phyloP scores from a whole-genome alignment of 2,113 vertebrate species.

The Regulus satrapa region DNA sequence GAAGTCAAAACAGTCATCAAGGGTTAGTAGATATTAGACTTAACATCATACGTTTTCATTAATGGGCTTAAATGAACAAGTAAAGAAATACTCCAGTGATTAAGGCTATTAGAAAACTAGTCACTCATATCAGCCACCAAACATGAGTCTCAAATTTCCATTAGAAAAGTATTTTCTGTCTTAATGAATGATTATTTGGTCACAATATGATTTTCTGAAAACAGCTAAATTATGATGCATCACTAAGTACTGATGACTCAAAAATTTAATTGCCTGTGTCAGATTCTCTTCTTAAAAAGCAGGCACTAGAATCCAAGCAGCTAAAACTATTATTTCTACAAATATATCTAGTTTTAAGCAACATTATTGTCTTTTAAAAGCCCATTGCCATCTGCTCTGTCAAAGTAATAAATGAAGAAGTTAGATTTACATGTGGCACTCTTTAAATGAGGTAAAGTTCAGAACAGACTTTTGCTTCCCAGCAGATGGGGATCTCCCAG shows the following conservation, averaged over 20 bases:
- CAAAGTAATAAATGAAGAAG: constrained; percentile 53
- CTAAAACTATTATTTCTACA: constrained; percentile 10
- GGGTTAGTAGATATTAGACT: constrained; percentile 63
- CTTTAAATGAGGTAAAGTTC: constrained; percentile 55
- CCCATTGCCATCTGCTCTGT: constrained; percentile 50
- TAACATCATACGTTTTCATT: constrained; percentile 48
- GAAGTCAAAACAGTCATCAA: constrained; percentile 69
- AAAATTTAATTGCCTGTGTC: constrained; percentile 31
- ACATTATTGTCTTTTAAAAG: constrained; percentile 36
- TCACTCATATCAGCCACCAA: constrained; percentile 40
- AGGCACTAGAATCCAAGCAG: neutral
- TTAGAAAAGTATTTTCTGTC: constrained; percentile 33
- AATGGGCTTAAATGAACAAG: constrained; percentile 40
- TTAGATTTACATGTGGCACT: constrained; percentile 36
- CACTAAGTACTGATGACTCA: constrained; percentile 38
- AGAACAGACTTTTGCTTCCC: constrained; percentile 31
- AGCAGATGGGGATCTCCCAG: constrained; percentile 72
- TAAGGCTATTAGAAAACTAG: constrained; percentile 55
- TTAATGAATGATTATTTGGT: constrained; percentile 23
- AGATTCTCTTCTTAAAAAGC: constrained; percentile 38
- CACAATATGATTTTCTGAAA: constrained; percentile 52
- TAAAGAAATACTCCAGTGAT: constrained; percentile 48
- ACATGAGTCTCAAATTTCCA: constrained; percentile 4
- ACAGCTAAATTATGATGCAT: constrained; percentile 27
- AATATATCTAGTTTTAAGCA: constrained; percentile 32